These are phyloP conservation scores for Melipona beecheii DNA, from an alignment of 2,888 invertebrate species.

Conservation along the genomic window DNA sequence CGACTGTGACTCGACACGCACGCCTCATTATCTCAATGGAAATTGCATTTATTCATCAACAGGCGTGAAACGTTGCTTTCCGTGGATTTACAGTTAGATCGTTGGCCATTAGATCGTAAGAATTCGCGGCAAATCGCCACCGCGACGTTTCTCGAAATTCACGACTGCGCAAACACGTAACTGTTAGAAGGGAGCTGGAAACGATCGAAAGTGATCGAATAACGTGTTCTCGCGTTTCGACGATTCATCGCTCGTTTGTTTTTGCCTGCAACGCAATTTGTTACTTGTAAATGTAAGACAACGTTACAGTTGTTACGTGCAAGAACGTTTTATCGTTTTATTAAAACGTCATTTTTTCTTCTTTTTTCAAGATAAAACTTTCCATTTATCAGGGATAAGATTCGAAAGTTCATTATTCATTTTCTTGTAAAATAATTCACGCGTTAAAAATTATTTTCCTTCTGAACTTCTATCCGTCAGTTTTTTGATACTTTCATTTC, in stretches of 20 bases:
- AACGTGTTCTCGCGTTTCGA: conserved; percentile 7
- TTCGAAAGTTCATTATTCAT: too few species aligned
- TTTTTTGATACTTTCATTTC: too few species aligned
- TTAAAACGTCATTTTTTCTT: too few species aligned
- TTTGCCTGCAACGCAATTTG: conserved; percentile 7
- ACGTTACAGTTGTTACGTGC: too few species aligned
- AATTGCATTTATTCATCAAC: conserved; percentile 49
- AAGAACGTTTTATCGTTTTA: neutral
- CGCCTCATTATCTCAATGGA: conserved; percentile 36
- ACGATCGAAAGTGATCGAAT: conserved; percentile 15
- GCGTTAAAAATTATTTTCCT: too few species aligned
- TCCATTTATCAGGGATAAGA: too few species aligned
- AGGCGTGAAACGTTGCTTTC: conserved; percentile 39
- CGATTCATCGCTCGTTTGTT: conserved; percentile 4
- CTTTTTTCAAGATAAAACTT: too few species aligned
- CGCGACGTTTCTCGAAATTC: conserved; percentile 9
- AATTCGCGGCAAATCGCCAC: neutral
- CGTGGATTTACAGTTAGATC: conserved; percentile 44
- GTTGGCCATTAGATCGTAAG: neutral
- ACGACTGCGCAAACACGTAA: neutral
- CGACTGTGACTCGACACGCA: conserved; percentile 35
- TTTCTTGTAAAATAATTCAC: too few species aligned
- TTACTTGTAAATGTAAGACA: neutral
- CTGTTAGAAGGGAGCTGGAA: too few species aligned
- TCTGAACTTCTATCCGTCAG: too few species aligned